Evolutionary conservation across 37 sponge, comb jelly and placozoan species (phyloP), one percentile per base, ranked within the genome.

Genomic region (Dysidea cf. avara): DNA sequence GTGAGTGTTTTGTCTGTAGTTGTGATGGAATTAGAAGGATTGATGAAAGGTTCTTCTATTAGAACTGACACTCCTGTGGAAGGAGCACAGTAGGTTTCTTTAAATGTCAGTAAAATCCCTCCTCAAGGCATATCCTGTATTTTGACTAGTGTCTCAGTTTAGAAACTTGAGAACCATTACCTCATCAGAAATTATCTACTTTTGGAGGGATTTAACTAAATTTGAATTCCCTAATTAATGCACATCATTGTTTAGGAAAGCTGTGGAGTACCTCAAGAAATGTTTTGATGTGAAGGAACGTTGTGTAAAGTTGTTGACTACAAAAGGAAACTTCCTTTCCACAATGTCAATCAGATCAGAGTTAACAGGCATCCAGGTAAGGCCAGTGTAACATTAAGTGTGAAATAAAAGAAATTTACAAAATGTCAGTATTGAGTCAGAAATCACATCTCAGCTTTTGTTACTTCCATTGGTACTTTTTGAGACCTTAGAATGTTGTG

Each of bases 21-120:
- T 18, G 21, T 90, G 18, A 63, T 49, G 20, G 91, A 90, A 37
- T 39, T 90, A 55, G 91, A 90, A 32, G 91, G 91, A 14, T 47
- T 90, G 58, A 75, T 76, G 48, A 90, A 90, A 53, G 85, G 81
- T 0, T 31, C 80, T 75, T 24, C 25, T 7, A 52, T 68, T 22
- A 37, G 39, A 22, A 16, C 34, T 47, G 64, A 28, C 7, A 7
- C 21, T 26, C 34, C 64, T 17, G 5, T 5, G 5, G 30, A 32
- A 63, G 32, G 30, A 36, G 21, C 30, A 67, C 5, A 67, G 68
- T n/a, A 25, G 17, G 60, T n/a, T 16, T 21, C 71, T 3, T 3
- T 43, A 14, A 29, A 49, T 34, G 39, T 33, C 30, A 48, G n/a
- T n/a, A n/a, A n/a, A n/a, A n/a, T n/a, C n/a, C n/a, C n/a, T n/a